Evolutionary conservation across 1,140 invertebrate genomes (phyloP).

Genomic region (Rhopalosiphum padi): DNA sequence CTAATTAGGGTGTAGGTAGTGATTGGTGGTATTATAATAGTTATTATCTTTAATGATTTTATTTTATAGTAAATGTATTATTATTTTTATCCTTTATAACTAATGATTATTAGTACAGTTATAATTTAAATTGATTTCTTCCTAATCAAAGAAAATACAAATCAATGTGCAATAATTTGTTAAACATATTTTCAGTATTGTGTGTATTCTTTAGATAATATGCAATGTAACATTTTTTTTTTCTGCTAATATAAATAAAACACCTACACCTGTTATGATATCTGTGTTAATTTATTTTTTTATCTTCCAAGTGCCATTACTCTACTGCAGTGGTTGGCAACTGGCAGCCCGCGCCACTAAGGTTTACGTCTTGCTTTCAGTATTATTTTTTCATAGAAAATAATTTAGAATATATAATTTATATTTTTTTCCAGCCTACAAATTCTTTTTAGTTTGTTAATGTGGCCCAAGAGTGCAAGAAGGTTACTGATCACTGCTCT

Average conservation of each 20-base stretch:
- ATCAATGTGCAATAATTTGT: conserved; percentile 42
- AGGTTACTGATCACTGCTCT: too few species aligned
- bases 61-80: conserved; percentile 50
- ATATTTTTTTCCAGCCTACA: too few species aligned
- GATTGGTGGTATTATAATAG: conserved; percentile 40
- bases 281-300: not conserved
- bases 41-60: conserved; percentile 18
- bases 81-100: conserved; percentile 47
- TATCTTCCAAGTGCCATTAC: not conserved
- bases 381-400: too few species aligned
- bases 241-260: conserved; percentile 59
- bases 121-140: conserved; percentile 20
- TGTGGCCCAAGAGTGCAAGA: too few species aligned
- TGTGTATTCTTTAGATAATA: conserved; percentile 56
- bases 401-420: too few species aligned
- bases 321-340: too few species aligned
- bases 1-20: conserved; percentile 55
- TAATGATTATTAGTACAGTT: conserved; percentile 27
- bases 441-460: too few species aligned
- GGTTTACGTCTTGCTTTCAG: too few species aligned
- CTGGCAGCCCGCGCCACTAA: too few species aligned
- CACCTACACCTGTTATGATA: conserved; percentile 59
- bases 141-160: conserved; percentile 12
- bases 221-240: conserved; percentile 57
- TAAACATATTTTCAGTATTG: not conserved